Base-by-base conservation (phyloP, 2,113 vertebrate genomes). In the Microtus ochrogaster region DNA sequence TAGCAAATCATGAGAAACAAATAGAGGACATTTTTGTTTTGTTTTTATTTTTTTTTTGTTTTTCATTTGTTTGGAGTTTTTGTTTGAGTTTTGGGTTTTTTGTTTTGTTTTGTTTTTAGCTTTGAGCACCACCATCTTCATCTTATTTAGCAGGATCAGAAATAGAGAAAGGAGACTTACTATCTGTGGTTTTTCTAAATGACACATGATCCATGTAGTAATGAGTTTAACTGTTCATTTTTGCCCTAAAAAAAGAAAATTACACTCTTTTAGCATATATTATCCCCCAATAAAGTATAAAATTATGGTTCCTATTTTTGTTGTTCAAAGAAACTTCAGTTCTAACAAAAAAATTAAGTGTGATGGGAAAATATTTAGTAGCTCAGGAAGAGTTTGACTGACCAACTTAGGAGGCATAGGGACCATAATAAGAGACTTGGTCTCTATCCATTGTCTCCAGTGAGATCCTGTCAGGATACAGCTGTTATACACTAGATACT, bases 291-390 rank as follows among this genome's bases (percentile, higher is more conserved):
- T 72, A 77, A 28, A 8, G 39, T 88, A 70, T 26, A 83, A 88
- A 91, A 61, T 7, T 30, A 61, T 91, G 8, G 63, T 89, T 94
- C 79, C 2, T 21, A 74, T 91, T 76, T 12, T 76, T 86, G 22
- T 94, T 96, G n/a, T 68, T 91, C 74, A 92, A 76, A 70, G 8
- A 90, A 90, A 81, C 21, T 84, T 79, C 65, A 36, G 30, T 13
- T 93, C 44, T 61, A 73, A 94, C 26, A 66, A 13, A 33, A 66
- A 49, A 78, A 39, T 17, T 44, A 47, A 55, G 8, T 81, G 22
- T 70, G 33, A 63, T 63, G 47, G 66, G 14, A 41, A 92, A 61
- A 68, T 19, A 4, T 92, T 81, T 39, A 86, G 47, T 52, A 72
- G 28, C 30, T 95, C 81, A 47, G 58, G 19, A 90, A 76, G 24